These are phyloP conservation scores for Salvator merianae DNA, from an alignment of 2,113 vertebrate species.

Conservation along the genomic window DNA sequence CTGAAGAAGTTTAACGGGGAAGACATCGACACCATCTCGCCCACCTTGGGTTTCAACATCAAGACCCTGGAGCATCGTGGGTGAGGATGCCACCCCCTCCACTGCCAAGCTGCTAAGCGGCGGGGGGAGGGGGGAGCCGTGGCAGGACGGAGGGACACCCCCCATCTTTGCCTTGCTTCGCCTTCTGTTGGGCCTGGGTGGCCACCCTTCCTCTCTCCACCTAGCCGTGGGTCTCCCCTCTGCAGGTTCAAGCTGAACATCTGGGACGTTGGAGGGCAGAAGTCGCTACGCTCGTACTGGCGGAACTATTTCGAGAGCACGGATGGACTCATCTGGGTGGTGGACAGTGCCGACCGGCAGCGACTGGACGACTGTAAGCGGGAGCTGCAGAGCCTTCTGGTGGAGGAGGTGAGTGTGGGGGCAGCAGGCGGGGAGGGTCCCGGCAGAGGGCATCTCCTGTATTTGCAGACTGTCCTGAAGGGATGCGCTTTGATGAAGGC, in stretches of 20 bases:
- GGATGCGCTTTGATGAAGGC: too few species aligned
- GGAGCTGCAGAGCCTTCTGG: constrained; percentile 81
- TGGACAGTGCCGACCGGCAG: constrained; percentile 90
- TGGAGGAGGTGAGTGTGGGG: constrained; percentile 81
- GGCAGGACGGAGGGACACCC: too few species aligned
- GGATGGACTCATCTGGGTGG: constrained; percentile 93
- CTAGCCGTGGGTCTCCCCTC: background rate
- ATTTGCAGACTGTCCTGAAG: too few species aligned
- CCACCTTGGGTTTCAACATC: constrained; percentile 92
- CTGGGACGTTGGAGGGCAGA: constrained; percentile 94
- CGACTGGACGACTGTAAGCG: constrained; percentile 85
- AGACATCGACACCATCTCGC: constrained; percentile 90
- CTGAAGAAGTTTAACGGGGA: constrained; percentile 93
- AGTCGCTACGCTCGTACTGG: constrained; percentile 92
- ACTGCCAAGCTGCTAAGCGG: too few species aligned
- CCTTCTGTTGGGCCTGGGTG: background rate
- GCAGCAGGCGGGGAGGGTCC: too few species aligned
- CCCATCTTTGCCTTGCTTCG: too few species aligned
- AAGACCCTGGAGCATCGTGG: constrained; percentile 89
- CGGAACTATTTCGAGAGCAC: constrained; percentile 95
- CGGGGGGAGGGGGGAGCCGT: too few species aligned
- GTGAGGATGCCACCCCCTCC: constrained; percentile 60
- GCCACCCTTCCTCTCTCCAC: background rate
- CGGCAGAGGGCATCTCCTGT: too few species aligned
- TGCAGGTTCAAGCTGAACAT: constrained; percentile 90